Evolutionary conservation across 2,113 vertebrate species (phyloP), one percentile per base, ranked within the genome.

Genomic region (Thamnaconus septentrionalis): DNA sequence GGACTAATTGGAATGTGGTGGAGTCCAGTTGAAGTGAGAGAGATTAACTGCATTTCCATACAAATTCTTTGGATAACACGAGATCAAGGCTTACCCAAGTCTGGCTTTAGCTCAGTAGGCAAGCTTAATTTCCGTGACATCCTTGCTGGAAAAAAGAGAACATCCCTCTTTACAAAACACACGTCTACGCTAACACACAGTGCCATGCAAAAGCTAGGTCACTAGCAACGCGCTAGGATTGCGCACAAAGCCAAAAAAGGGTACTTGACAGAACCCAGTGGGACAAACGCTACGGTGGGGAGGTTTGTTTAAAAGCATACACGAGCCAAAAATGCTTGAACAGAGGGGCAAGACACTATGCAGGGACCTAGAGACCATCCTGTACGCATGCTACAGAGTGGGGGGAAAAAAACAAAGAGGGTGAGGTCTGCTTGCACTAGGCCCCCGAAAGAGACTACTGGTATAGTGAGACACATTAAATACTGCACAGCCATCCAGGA

Each of bases 51-150:
- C 76, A 84, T 73, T 71, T 84, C 61, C 63, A 84, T 70, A 78
- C 51, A 84, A 67, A 69, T 77, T 71, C 71, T 82, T 87, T 86
- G 77, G 80, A 87, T 86, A 50, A 85, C 89, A 88, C 88, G 70
- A 87, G 91, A 87, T 92, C 85, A 82, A 91, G 91, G 95, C 96
- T 98, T 97, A 99, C 97, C 97, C 94, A 99, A 92, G 90, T 99
- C 96, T 93, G 96, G 96, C 94, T 99, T 99, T 95, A 98, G 93
- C 90, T 99, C 96, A 93, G 97, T 99, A 93, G 97, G 97, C 93
- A 99, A 96, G 93, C 97, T 99, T 96, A 99, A 95, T 93, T 99
- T 99, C 93, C 97, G 96, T 94, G 96, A 98, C 96, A 98, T 97
- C 94, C 96, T 99, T 93, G 97, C 97, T 99, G 96, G 93, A 93